Conservation (phyloP, 2,113 vertebrate species). For the Oncorhynchus gorbuscha region DNA sequence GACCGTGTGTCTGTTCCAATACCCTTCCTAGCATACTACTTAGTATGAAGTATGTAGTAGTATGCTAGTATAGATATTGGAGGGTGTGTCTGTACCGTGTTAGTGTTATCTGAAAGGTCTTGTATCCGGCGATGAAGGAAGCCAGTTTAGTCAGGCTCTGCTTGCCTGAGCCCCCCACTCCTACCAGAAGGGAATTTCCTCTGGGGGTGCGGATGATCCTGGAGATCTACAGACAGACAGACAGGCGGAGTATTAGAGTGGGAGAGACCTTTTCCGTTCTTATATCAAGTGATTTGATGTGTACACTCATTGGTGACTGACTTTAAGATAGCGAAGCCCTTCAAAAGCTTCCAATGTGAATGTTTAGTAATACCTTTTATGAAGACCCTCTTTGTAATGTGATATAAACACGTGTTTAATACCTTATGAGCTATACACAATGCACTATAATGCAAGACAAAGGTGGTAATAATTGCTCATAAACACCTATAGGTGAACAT, state of each 20-base stretch:
- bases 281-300: neutral
- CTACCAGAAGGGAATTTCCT: slow-evolving; percentile 90
- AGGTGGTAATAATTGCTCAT: no score
- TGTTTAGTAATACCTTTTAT: no score
- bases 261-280: neutral
- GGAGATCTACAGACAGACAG: slow-evolving; percentile 81
- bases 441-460: no score
- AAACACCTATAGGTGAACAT: no score
- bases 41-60: slow-evolving; percentile 69
- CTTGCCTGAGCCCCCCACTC: slow-evolving; percentile 95
- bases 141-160: slow-evolving; percentile 91
- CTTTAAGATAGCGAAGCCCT: neutral
- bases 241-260: neutral
- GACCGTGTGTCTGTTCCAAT: slow-evolving; percentile 44
- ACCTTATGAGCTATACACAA: no score
- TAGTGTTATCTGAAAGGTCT: slow-evolving; percentile 89
- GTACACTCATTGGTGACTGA: slow-evolving; percentile 5
- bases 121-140: slow-evolving; percentile 92
- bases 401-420: no score
- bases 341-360: no score
- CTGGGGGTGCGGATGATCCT: slow-evolving; percentile 85
- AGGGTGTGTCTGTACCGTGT: slow-evolving; percentile 77
- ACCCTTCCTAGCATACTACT: no score
- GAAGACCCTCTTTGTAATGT: no score
- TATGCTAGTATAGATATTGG: slow-evolving; percentile 64